phyloP scores from a whole-genome alignment of 2,113 vertebrate genomes.

The Pelecanoides urinatrix region DNA sequence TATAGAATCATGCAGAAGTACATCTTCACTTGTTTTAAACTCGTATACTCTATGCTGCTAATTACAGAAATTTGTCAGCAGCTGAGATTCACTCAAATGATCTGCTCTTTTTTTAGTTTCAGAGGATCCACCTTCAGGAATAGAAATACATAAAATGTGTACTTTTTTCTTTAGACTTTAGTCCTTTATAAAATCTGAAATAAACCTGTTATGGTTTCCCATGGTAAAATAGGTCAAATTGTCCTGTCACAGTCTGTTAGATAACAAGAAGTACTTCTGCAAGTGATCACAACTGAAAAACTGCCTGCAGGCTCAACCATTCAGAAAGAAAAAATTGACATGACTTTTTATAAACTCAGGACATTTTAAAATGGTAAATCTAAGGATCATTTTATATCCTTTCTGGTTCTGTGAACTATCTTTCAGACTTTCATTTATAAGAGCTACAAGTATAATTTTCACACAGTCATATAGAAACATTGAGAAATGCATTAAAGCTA shows the following conservation, averaged over 20 bases:
- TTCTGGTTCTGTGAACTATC: not conserved
- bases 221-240: not conserved
- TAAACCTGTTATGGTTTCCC: not conserved
- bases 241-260: not conserved
- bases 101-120: not conserved
- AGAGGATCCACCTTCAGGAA: not conserved
- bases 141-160: not conserved
- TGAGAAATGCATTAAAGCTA: not conserved
- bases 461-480: not conserved
- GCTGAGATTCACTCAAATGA: not conserved
- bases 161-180: not conserved
- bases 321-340: not conserved
- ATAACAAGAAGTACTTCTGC: not conserved
- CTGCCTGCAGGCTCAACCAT: not conserved
- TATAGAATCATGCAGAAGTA: not conserved
- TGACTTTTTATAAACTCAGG: not conserved
- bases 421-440: not conserved
- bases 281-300: not conserved
- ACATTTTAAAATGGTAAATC: not conserved
- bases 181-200: not conserved
- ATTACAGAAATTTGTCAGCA: not conserved
- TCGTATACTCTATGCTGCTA: not conserved
- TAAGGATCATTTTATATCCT: not conserved
- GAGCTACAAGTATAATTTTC: not conserved
- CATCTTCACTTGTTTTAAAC: not conserved